A percentile compares a stretch with the other conserved stretches of the same genome.
phyloP scores from a whole-genome alignment of 2,888 invertebrate genomes.

The Selenia dentaria region DNA sequence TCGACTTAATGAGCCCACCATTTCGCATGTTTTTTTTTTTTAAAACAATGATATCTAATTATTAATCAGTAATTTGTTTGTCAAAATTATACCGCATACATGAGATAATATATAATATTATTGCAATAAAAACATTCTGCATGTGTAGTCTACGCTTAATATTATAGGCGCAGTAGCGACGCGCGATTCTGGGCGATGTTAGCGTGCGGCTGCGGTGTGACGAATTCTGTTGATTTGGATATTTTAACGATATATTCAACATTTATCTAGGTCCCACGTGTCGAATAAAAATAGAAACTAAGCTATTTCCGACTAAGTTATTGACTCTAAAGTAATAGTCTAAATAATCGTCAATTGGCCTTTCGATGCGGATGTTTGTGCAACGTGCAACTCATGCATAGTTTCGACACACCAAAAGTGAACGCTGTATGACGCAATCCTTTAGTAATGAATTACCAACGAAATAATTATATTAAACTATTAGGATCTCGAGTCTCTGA shows the following conservation, averaged over 20 bases:
- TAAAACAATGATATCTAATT: too few relatives aligned
- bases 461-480: slow-evolving; percentile 55
- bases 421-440: slow-evolving; percentile 71
- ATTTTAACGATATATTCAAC: not conserved
- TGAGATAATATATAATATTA: too few relatives aligned
- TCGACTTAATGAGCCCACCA: too few relatives aligned
- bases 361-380: slow-evolving; percentile 74
- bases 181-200: too few relatives aligned
- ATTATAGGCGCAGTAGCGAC: too few relatives aligned
- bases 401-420: slow-evolving; percentile 78
- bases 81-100: too few relatives aligned
- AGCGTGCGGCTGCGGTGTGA: too few relatives aligned
- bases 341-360: slow-evolving; percentile 43
- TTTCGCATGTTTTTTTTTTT: too few relatives aligned
- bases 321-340: slow-evolving; percentile 45
- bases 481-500: slow-evolving; percentile 45
- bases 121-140: too few relatives aligned
- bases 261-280: not conserved
- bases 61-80: too few relatives aligned
- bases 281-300: slow-evolving; percentile 9
- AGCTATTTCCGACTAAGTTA: slow-evolving; percentile 31
- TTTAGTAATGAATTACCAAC: slow-evolving; percentile 65
- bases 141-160: too few relatives aligned
- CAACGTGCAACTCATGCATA: slow-evolving; percentile 72
- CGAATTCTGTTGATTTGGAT: too few relatives aligned